phyloP scores from a whole-genome alignment of 2,888 invertebrate genomes.

The Polydrusus pterygomalis region DNA sequence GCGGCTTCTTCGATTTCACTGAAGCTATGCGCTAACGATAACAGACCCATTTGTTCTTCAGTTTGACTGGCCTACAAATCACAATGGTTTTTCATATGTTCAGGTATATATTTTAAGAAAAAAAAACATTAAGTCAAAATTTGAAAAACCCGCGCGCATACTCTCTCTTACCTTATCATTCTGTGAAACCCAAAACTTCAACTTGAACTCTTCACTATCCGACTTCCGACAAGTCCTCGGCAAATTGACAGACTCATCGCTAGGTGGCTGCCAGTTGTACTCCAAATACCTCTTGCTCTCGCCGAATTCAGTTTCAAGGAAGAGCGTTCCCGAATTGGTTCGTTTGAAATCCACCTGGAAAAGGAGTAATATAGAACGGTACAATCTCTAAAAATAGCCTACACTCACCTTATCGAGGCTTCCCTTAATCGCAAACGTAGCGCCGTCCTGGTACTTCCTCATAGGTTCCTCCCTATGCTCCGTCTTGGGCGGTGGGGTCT shows the following conservation, averaged over 20 bases:
- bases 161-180: conserved; percentile 41
- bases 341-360: conserved; percentile 77
- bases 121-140: too few relatives aligned
- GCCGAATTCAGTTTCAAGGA: conserved; percentile 74
- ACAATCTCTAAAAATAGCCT: too few relatives aligned
- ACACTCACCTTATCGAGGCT: conserved; percentile 62
- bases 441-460: conserved; percentile 73
- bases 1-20: background rate
- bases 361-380: too few relatives aligned
- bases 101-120: background rate
- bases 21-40: background rate
- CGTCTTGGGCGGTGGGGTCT: conserved; percentile 11
- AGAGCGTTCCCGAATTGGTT: conserved; percentile 79
- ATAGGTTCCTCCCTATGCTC: background rate
- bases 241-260: conserved; percentile 15
- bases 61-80: conserved; percentile 31
- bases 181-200: conserved; percentile 22
- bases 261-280: conserved; percentile 30
- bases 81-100: background rate
- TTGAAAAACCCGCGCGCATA: background rate
- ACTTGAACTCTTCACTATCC: conserved; percentile 5
- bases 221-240: background rate
- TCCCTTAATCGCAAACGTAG: conserved; percentile 85
- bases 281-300: conserved; percentile 66
- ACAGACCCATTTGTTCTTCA: conserved; percentile 4